Evolutionary conservation across 2,888 invertebrate species (phyloP).

Genomic region (Axea sp.): DNA sequence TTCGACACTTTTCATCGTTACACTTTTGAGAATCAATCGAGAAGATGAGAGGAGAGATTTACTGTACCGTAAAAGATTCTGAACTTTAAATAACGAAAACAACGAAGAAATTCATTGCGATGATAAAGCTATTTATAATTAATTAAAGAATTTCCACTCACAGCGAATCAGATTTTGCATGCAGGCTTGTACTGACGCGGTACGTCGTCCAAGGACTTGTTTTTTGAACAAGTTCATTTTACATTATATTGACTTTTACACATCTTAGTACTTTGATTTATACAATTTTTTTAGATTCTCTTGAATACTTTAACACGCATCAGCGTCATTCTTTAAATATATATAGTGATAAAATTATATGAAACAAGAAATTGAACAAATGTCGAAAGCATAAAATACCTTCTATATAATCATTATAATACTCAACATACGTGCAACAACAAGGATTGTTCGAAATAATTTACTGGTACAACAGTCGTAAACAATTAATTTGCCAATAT

Average conservation of each 20-base stretch:
- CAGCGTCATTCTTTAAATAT: conserved; percentile 10
- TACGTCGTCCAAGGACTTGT: conserved; percentile 66
- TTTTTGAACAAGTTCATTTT: conserved; percentile 58
- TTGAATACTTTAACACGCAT: conserved; percentile 1
- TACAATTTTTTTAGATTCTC: conserved; percentile 22
- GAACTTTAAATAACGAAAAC: no score
- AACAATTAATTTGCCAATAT: no score
- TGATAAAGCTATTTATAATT: background rate
- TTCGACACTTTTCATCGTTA: conserved; percentile 23
- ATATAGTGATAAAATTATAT: conserved; percentile 16
- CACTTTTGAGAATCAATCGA: background rate
- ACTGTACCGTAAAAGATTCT: no score
- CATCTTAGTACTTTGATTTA: conserved; percentile 18
- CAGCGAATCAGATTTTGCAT: conserved; percentile 66
- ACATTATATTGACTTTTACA: conserved; percentile 5
- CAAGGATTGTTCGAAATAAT: conserved; percentile 1
- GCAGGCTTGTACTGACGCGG: conserved; percentile 65
- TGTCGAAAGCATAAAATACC: background rate
- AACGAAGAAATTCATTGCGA: no score
- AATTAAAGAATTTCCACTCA: conserved; percentile 68
- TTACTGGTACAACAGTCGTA: no score
- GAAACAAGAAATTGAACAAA: conserved; percentile 12
- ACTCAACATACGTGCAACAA: background rate
- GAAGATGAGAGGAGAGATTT: no score
- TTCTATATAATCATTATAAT: conserved; percentile 8